phyloP scores from a whole-genome alignment of 2,113 vertebrate genomes.

The Heterocephalus glaber region DNA sequence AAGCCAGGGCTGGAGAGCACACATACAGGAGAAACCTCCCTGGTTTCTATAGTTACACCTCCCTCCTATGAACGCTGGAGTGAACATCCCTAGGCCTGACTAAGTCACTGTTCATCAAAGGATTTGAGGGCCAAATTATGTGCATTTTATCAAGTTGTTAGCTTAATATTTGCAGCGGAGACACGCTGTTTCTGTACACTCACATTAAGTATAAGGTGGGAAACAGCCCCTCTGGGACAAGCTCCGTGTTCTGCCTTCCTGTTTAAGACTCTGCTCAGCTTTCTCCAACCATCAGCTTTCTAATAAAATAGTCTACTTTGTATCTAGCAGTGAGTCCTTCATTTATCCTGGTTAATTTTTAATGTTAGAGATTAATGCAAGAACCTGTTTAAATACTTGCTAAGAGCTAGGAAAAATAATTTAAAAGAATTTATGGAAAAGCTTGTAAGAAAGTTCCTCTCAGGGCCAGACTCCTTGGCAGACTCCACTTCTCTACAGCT shows the following conservation, averaged over 20 bases:
- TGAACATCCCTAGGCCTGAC: not conserved
- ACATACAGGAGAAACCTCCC: fast-evolving
- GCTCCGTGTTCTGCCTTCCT: not conserved
- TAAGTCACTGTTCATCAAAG: not conserved
- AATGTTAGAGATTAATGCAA: slow-evolving; percentile 62
- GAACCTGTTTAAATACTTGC: slow-evolving; percentile 58
- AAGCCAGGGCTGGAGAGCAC: not conserved
- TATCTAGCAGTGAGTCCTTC: not conserved
- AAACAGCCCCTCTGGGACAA: not conserved
- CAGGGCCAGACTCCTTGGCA: not conserved
- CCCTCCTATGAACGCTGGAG: not conserved
- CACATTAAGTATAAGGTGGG: not conserved
- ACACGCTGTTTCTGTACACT: fast-evolving
- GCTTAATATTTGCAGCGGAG: not conserved
- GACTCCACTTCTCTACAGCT: not conserved
- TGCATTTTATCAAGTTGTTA: not conserved
- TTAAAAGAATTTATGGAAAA: slow-evolving; percentile 53
- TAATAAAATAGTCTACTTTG: slow-evolving; percentile 18
- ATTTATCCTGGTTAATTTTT: slow-evolving; percentile 65
- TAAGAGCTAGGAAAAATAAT: slow-evolving; percentile 47
- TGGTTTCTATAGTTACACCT: not conserved
- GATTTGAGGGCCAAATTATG: not conserved
- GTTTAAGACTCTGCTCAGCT: not conserved
- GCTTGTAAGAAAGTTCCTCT: not conserved
- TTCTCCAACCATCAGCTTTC: not conserved